Evolutionary conservation across 2,113 vertebrate genomes (phyloP).

Genomic region (Ivindomyrus marchei): DNA sequence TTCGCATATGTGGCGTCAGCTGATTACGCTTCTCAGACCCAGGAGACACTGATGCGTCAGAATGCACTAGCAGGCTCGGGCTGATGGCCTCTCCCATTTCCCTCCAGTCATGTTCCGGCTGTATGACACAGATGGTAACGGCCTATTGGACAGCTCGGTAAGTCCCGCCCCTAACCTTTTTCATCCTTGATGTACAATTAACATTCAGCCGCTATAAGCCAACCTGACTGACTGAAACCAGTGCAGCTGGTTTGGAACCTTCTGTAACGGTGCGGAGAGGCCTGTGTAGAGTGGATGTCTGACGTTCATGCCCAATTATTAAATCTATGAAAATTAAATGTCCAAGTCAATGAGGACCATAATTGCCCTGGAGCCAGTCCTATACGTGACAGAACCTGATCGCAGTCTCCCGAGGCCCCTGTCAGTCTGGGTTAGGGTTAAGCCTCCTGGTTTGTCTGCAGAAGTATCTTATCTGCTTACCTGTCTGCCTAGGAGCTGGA

Average conservation of each 20-base stretch:
- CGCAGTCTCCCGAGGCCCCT: neutral
- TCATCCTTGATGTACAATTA: neutral
- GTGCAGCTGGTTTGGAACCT: neutral
- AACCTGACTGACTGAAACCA: neutral
- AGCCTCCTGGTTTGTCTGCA: neutral
- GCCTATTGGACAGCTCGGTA: slow-evolving; percentile 85
- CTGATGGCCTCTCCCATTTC: slow-evolving; percentile 40
- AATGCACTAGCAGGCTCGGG: neutral
- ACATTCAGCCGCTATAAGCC: neutral
- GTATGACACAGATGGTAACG: slow-evolving; percentile 86
- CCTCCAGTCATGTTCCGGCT: slow-evolving; percentile 88
- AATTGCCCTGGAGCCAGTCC: neutral
- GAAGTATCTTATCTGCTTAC: neutral
- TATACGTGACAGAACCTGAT: neutral
- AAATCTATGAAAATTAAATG: neutral
- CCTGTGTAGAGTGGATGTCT: neutral
- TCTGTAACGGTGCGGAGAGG: neutral
- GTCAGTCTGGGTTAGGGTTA: neutral
- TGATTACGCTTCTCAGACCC: neutral
- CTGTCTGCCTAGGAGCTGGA: slow-evolving; percentile 72
- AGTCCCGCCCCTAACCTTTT: slow-evolving; percentile 35
- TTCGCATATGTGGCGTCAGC: neutral
- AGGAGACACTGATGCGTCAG: neutral
- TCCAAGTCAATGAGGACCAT: neutral
- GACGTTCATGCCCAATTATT: neutral